phyloP scores from a whole-genome alignment of 2,888 invertebrate genomes.

The Nephrotoma flavescens region DNA sequence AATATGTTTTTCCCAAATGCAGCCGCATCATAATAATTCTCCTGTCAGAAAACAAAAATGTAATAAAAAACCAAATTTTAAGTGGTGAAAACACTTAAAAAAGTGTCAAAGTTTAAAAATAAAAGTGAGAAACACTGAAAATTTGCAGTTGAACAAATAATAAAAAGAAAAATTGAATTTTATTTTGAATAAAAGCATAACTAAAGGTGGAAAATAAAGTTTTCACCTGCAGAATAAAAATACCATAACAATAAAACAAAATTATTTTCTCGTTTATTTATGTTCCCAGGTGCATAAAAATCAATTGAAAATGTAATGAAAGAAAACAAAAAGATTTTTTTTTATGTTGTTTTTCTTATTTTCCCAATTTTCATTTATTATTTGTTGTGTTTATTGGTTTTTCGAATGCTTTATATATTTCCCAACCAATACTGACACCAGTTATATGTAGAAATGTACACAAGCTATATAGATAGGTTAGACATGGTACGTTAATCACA shows the following conservation, averaged over 20 bases:
- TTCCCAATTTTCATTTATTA: neutral
- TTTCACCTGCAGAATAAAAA: neutral
- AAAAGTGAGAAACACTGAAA: neutral
- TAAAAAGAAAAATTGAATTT: neutral
- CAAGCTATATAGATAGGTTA: neutral
- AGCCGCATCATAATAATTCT: neutral
- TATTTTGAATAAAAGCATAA: neutral
- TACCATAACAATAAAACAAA: neutral
- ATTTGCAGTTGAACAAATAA: neutral
- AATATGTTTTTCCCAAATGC: neutral
- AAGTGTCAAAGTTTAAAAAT: neutral
- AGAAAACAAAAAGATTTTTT: neutral
- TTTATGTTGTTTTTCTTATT: neutral
- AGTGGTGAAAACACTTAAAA: neutral
- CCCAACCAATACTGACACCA: neutral
- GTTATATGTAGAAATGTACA: neutral
- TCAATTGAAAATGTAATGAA: neutral
- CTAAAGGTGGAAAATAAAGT: neutral
- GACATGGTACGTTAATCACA: neutral
- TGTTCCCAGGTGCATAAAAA: neutral
- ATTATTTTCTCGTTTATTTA: neutral
- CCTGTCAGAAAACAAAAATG: no score
- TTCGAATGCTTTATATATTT: neutral
- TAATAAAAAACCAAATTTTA: neutral
- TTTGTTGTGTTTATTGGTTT: neutral